Conservation (phyloP, 2,888 invertebrate genomes). For the Tetrapedia diversipes region DNA sequence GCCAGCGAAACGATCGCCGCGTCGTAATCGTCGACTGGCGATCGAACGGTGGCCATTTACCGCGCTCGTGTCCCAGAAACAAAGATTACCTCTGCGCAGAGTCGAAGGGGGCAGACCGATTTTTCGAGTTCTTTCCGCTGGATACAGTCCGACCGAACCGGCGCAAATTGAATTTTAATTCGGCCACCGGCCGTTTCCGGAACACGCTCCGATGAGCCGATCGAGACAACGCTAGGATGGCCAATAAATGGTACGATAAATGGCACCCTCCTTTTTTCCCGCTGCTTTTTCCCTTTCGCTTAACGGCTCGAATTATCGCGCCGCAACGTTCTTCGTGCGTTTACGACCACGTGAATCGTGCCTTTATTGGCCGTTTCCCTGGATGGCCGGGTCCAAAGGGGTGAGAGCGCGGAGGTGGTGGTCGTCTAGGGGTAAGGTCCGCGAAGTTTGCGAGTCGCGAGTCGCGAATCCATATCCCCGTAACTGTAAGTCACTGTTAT, state of each 20-base stretch:
- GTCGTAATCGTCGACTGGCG: constrained; percentile 12
- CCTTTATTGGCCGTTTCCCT: constrained; percentile 19
- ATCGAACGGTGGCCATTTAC: constrained; percentile 20
- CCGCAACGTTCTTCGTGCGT: constrained; percentile 21
- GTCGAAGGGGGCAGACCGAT: background rate
- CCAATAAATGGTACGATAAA: constrained; percentile 16
- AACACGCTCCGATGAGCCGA: constrained; percentile 5
- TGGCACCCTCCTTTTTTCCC: background rate
- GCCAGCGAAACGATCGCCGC: constrained; percentile 13
- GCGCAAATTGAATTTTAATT: constrained; percentile 52
- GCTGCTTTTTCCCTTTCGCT: background rate
- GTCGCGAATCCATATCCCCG: constrained; percentile 44
- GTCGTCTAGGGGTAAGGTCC: constrained; percentile 1
- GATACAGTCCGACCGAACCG: constrained; percentile 23
- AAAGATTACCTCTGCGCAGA: constrained; percentile 35
- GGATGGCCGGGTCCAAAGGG: constrained; percentile 7
- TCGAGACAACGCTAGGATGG: constrained; percentile 21
- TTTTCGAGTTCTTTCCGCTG: constrained; percentile 12
- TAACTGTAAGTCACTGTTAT: constrained; percentile 74
- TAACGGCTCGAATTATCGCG: constrained; percentile 27
- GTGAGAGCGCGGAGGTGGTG: background rate
- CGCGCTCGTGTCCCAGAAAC: constrained; percentile 17
- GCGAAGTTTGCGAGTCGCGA: constrained; percentile 47
- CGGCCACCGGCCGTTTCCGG: constrained; percentile 25
- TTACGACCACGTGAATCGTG: constrained; percentile 37